A percentile compares a stretch with the other conserved stretches of the same genome.
These are phyloP conservation scores for Oceanodroma tethys DNA, from an alignment of 2,113 vertebrate genomes.

Conservation along the genomic window DNA sequence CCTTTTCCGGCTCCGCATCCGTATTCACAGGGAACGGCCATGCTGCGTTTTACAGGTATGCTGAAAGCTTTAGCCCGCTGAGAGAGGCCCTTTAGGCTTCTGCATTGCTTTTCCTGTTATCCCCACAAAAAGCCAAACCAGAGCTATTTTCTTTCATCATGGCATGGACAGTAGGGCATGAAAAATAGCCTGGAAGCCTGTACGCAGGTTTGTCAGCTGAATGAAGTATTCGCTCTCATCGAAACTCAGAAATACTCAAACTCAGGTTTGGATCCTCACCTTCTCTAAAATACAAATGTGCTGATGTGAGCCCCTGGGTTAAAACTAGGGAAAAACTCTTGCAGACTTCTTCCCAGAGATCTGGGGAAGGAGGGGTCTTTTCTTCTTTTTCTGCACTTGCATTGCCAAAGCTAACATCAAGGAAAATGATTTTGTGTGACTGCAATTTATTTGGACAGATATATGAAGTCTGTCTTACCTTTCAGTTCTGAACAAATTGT, in stretches of 20 bases:
- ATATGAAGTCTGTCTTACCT: not conserved
- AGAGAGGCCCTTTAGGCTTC: not conserved
- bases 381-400: not conserved
- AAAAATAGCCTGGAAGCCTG: not conserved
- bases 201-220: not conserved
- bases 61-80: not conserved
- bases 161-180: not conserved
- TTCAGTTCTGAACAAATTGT: conserved; percentile 8
- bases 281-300: not conserved
- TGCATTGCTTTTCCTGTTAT: not conserved
- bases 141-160: not conserved
- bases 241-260: not conserved
- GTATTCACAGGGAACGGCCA: fast-evolving
- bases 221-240: not conserved
- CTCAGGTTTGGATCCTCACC: not conserved
- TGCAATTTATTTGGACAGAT: not conserved
- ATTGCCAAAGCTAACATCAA: not conserved
- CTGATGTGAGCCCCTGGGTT: not conserved
- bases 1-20: not conserved
- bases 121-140: not conserved
- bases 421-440: not conserved
- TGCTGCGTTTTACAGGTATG: not conserved
- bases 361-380: not conserved
- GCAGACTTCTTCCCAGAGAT: not conserved
- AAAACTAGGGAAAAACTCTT: not conserved